A percentile compares a stretch with the other conserved stretches of the same genome.
Evolutionary conservation across 2,797 vertebrate species (phyloP).

Genomic region (Manis pentadactyla): DNA sequence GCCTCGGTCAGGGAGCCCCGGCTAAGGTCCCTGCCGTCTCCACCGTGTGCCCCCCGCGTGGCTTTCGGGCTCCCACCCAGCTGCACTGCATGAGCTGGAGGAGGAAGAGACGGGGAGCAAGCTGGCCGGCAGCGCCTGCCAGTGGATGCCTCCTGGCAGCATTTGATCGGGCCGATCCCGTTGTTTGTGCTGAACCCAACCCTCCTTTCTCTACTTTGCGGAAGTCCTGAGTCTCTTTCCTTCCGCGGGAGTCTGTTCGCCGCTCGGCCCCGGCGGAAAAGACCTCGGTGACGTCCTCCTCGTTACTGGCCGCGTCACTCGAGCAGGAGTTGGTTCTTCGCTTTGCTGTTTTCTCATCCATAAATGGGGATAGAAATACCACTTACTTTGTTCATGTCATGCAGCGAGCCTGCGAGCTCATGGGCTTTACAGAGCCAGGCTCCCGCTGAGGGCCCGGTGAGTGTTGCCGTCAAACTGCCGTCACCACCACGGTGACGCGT

Average conservation of each 20-base stretch:
- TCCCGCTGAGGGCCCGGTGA: not conserved
- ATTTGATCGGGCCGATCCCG: not conserved
- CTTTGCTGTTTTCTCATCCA: not conserved
- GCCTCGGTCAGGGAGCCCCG: not conserved
- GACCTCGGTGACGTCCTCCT: not conserved
- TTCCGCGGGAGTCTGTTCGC: not conserved
- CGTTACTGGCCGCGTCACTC: not conserved
- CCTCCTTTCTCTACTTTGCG: not conserved
- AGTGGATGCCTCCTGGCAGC: not conserved
- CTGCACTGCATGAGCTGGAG: not conserved
- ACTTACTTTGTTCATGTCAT: not conserved
- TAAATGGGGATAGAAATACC: not conserved
- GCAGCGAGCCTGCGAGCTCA: accelerated
- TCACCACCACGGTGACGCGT: accelerated
- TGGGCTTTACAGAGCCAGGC: not conserved
- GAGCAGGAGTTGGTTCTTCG: not conserved
- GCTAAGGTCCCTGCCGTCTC: not conserved
- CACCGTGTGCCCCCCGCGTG: accelerated
- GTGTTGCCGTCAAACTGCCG: accelerated
- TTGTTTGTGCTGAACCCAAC: not conserved
- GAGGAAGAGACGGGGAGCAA: not conserved
- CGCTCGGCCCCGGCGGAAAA: not conserved
- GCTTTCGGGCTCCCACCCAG: not conserved
- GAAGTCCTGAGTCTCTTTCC: not conserved
- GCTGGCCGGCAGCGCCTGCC: not conserved